Evolutionary conservation across 2,113 vertebrate species (phyloP), one percentile per base, ranked within the genome.

Genomic region (Ptilonorhynchus violaceus): DNA sequence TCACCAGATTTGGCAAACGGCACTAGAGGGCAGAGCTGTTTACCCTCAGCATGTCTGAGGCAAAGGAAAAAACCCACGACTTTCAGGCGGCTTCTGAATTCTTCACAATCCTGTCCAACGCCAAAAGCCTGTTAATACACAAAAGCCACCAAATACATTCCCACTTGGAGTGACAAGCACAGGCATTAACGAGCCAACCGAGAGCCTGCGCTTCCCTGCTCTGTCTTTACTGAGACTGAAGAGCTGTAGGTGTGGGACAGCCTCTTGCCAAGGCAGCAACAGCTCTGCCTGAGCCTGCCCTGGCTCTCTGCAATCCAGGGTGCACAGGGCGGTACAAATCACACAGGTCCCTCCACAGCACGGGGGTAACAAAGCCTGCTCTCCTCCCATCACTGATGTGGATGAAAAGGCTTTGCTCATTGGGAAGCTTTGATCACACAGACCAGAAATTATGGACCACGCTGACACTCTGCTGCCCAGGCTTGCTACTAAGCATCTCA

Each of bases 11-110:
- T 62, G 70, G 88, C 53, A 52, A 92, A 31, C 10, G 13, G 62
- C 95, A 90, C 92, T 92, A 97, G 95, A 94, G 92, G 95, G 95
- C 94, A 96, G 95, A 94, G 81, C 85, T 82, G 81, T 52, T 93
- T 95, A 85, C 85, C 77, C 88, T 85, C 85, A 52, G 35, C 25
- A 2, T 4, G 17, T 22, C 60, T 0, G 14, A 93, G 23, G 47
- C 42, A 12, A 49, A 30, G 18, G 2, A n/a, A 50, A 78, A 66
- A 73, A 6, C 0, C 12, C 39, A 21, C 1, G 1, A 31, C 27
- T 78, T 70, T 1, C 13, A 23, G 53, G 66, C 44, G 78, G 69
- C 27, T 75, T 31, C 66, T 35, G n/a, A 68, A 67, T 68, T 67
- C 81, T 85, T 50, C 59, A 70, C 42, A 68, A 31, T 42, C n/a